Percentiles rank a stretch among this genome's conserved stretches.
Conservation (phyloP, 2,888 invertebrate genomes). For the Sympetrum striolatum region DNA sequence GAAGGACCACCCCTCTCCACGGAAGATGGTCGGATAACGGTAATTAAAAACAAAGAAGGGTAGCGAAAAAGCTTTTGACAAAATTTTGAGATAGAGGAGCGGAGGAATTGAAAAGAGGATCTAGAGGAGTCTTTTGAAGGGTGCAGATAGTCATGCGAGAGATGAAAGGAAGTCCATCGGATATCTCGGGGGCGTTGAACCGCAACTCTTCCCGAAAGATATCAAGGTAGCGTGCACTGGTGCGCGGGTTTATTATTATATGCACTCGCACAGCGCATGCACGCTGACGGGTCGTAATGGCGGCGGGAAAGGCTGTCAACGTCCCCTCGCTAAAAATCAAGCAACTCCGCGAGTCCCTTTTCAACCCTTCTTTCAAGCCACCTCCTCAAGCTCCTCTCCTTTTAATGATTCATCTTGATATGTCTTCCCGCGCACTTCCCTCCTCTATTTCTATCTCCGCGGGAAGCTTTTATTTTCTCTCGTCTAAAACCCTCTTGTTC, state of each 20-base stretch:
- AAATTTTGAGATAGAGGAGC: not conserved
- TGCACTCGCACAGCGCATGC: not conserved
- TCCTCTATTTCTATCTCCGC: not conserved
- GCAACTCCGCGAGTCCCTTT: not conserved
- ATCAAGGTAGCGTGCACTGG: not conserved
- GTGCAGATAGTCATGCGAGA: not conserved
- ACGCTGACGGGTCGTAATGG: not conserved
- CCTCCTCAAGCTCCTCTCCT: not conserved
- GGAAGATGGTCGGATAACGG: not conserved
- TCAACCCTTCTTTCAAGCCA: not conserved
- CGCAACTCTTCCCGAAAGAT: not conserved
- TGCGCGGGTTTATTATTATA: not conserved
- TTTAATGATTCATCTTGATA: conserved; percentile 11
- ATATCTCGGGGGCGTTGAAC: not conserved
- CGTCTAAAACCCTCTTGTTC: conserved; percentile 24
- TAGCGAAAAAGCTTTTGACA: not conserved
- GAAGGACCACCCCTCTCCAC: too few relatives aligned
- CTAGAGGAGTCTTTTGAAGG: not conserved
- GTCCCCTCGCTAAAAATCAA: not conserved
- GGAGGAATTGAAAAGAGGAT: not conserved
- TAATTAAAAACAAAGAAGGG: not conserved
- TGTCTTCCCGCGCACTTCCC: not conserved
- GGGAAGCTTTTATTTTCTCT: not conserved
- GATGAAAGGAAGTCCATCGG: not conserved
- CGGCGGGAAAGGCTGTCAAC: not conserved